Evolutionary conservation across 2,797 vertebrate species (phyloP).

Genomic region (Smutsia gigantea): DNA sequence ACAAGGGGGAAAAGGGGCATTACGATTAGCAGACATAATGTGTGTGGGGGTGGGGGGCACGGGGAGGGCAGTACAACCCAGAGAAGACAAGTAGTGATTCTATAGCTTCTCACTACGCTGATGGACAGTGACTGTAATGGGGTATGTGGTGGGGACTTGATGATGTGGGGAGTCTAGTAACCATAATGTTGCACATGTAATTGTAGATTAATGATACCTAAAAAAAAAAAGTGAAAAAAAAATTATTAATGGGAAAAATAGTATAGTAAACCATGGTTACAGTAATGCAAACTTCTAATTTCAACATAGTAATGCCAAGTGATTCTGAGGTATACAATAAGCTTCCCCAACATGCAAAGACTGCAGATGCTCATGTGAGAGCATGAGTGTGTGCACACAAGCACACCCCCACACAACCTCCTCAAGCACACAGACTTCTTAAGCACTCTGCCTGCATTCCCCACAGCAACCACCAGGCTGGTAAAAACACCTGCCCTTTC

Average conservation of each 20-base stretch:
- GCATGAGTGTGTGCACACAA: background rate
- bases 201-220: no score
- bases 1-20: no score
- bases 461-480: constrained; percentile 20
- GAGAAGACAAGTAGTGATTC: no score
- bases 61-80: no score
- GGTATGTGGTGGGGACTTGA: no score
- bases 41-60: no score
- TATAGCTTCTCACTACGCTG: no score
- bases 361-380: background rate
- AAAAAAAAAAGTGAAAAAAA: background rate
- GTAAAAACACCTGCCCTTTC: constrained; percentile 51
- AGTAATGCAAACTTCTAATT: constrained; percentile 16
- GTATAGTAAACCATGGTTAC: background rate
- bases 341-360: background rate
- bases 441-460: constrained; percentile 48
- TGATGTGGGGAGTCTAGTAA: no score
- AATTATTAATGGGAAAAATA: constrained; percentile 12
- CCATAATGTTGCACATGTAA: no score
- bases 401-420: background rate
- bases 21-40: no score
- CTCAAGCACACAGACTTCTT: background rate
- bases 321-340: constrained; percentile 46
- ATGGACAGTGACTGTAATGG: no score
- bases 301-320: background rate